A percentile compares a stretch with the other conserved stretches of the same genome.
Conservation (phyloP, 2,888 invertebrate genomes). For the Camptogramma bilineatum region DNA sequence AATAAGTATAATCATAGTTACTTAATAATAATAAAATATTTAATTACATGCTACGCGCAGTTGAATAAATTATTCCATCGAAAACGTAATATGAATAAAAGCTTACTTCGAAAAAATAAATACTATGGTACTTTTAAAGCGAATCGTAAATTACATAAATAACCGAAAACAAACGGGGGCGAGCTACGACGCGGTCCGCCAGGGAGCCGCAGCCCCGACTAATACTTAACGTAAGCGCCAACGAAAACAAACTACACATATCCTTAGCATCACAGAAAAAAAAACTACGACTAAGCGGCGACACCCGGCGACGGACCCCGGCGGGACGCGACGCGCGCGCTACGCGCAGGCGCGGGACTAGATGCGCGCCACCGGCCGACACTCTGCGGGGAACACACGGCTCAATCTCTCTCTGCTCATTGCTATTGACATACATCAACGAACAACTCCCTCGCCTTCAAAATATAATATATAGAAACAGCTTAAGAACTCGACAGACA, state of each 20-base stretch:
- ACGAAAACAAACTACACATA: constrained; percentile 64
- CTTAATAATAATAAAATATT: constrained; percentile 48
- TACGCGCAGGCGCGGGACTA: constrained; percentile 31
- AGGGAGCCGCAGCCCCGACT: constrained; percentile 39
- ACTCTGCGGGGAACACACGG: not conserved
- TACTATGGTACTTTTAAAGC: constrained; percentile 79
- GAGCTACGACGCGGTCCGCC: constrained; percentile 32
- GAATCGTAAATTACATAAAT: constrained; percentile 70
- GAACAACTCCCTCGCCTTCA: not conserved
- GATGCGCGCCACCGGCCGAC: constrained; percentile 6
- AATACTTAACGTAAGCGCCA: constrained; percentile 64
- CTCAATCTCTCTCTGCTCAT: not conserved
- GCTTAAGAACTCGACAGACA: no score
- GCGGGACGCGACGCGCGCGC: constrained; percentile 40
- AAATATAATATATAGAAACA: not conserved
- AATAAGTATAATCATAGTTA: constrained; percentile 37
- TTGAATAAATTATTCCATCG: constrained; percentile 60
- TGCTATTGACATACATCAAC: no score
- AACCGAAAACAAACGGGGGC: constrained; percentile 44
- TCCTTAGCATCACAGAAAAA: constrained; percentile 78
- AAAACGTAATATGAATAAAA: constrained; percentile 64
- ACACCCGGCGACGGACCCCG: constrained; percentile 41
- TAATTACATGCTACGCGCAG: constrained; percentile 57
- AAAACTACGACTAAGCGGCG: constrained; percentile 69
- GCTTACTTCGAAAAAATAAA: constrained; percentile 74